Conservation (phyloP, 2,113 vertebrate species). For the Nycticorax nycticorax region DNA sequence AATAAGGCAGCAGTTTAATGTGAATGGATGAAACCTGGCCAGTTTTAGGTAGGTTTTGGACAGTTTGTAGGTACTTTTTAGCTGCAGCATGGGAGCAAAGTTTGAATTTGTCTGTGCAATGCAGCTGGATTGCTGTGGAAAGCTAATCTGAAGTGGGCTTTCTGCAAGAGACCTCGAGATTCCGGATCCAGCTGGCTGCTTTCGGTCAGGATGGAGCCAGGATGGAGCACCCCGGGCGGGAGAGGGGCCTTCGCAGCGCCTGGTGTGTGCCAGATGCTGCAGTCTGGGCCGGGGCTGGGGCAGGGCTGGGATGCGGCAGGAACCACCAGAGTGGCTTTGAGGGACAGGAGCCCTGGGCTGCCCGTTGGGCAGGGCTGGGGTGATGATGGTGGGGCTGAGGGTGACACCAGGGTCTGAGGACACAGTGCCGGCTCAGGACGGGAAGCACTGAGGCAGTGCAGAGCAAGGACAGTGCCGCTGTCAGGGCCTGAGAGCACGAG, state of each 20-base stretch:
- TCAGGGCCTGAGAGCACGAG: too few relatives aligned
- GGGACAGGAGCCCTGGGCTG: background rate
- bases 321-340: background rate
- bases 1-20: background rate
- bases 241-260: background rate
- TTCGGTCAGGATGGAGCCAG: background rate
- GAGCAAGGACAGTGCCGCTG: too few relatives aligned
- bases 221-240: rapidly evolving
- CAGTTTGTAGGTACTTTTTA: background rate
- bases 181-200: background rate
- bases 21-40: too few relatives aligned
- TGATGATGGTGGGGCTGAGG: background rate
- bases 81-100: background rate
- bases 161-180: background rate
- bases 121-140: background rate
- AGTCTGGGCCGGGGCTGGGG: background rate
- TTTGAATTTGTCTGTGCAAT: background rate
- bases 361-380: background rate
- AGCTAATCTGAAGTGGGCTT: background rate
- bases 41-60: background rate
- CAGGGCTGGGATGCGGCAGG: background rate
- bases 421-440: rapidly evolving
- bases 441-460: rapidly evolving
- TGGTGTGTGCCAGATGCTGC: background rate
- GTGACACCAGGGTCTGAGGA: background rate